A percentile compares a stretch with the other conserved stretches of the same genome.
phyloP scores from a whole-genome alignment of 2,113 vertebrate genomes.

The Pholis gunnellus region DNA sequence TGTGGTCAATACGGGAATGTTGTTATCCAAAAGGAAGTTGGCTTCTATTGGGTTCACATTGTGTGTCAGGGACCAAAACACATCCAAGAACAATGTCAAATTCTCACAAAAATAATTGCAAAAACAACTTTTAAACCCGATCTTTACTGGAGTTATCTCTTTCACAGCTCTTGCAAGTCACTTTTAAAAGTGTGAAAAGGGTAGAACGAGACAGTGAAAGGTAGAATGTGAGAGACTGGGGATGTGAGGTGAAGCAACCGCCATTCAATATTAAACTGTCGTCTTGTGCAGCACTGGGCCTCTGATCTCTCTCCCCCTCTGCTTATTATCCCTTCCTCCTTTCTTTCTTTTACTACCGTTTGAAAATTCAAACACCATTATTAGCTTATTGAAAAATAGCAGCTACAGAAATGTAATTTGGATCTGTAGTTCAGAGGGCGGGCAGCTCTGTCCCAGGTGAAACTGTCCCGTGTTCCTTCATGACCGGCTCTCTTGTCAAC shows the following conservation, averaged over 20 bases:
- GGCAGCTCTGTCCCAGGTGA: slow-evolving; percentile 38
- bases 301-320: slow-evolving; percentile 23
- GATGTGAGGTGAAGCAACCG: slow-evolving; percentile 21
- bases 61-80: background rate
- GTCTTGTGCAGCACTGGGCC: slow-evolving; percentile 6
- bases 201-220: slow-evolving; percentile 14
- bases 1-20: background rate
- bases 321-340: background rate
- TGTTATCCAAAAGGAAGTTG: slow-evolving; percentile 10
- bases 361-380: slow-evolving; percentile 37
- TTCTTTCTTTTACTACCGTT: slow-evolving; percentile 1
- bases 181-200: slow-evolving; percentile 14
- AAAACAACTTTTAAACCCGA: background rate
- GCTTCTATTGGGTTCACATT: background rate
- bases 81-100: slow-evolving; percentile 3
- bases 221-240: slow-evolving; percentile 30
- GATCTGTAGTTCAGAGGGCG: slow-evolving; percentile 28
- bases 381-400: slow-evolving; percentile 17
- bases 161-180: slow-evolving; percentile 28
- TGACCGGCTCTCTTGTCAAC: slow-evolving; percentile 23
- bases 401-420: slow-evolving; percentile 56
- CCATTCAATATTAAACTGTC: slow-evolving; percentile 42
- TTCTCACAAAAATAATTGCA: background rate
- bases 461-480: slow-evolving; percentile 27
- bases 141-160: background rate